Evolutionary conservation across 64 coral and sea anemone genomes (phyloP).

Genomic region (Dendrophyllia cribrosa): DNA sequence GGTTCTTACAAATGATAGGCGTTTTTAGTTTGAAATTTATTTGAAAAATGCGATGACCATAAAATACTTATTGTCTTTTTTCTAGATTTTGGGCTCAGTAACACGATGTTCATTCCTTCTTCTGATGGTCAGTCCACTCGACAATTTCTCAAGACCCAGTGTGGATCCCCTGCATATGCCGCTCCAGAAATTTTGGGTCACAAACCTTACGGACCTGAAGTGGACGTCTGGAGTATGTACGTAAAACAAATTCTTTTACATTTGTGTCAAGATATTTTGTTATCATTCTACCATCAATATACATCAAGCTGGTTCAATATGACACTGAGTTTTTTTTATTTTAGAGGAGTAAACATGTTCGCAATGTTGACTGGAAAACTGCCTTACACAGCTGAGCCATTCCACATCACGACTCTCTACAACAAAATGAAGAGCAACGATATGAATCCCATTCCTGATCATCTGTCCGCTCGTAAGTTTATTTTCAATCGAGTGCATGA

Average conservation of each 20-base stretch:
- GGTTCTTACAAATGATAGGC: no score
- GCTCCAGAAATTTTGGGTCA: slow-evolving; percentile 96
- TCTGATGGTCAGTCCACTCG: slow-evolving; percentile 17
- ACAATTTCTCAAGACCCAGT: slow-evolving; percentile 93
- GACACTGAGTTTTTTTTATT: not conserved
- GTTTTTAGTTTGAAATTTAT: no score
- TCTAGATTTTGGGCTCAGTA: slow-evolving; percentile 95
- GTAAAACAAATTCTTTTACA: slow-evolving; percentile 16
- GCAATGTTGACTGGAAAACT: slow-evolving; percentile 97
- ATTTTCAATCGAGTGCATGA: not conserved
- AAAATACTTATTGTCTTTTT: not conserved
- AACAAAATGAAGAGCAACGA: slow-evolving; percentile 93
- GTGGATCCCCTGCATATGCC: slow-evolving; percentile 97
- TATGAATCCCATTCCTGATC: slow-evolving; percentile 87
- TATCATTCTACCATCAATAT: not conserved
- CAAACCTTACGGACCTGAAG: slow-evolving; percentile 89
- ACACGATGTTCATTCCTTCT: slow-evolving; percentile 51
- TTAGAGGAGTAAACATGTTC: slow-evolving; percentile 94
- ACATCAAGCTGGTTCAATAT: no score
- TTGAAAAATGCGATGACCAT: no score
- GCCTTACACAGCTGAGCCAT: slow-evolving; percentile 91
- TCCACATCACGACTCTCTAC: slow-evolving; percentile 92
- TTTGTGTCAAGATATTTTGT: no score
- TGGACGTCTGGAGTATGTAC: slow-evolving; percentile 99
- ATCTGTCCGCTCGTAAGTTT: slow-evolving; percentile 76